phyloP scores from a whole-genome alignment of 2,888 invertebrate species.

The Nymphalis c-album region DNA sequence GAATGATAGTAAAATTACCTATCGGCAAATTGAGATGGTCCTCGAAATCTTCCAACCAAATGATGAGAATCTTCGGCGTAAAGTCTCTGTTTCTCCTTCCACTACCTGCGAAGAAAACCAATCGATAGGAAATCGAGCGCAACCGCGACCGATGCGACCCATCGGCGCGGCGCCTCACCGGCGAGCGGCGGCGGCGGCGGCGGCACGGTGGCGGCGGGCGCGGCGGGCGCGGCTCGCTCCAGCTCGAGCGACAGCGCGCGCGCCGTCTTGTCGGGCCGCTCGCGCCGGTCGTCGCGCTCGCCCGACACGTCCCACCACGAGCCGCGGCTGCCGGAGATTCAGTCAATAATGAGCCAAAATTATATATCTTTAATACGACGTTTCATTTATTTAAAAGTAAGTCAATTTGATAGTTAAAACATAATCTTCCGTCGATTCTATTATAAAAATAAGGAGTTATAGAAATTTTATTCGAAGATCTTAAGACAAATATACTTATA shows the following conservation, averaged over 20 bases:
- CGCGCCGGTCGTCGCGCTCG: slow-evolving; percentile 52
- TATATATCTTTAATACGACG: too few relatives aligned
- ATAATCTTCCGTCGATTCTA: too few relatives aligned
- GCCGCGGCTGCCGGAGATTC: slow-evolving; percentile 39
- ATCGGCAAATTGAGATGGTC: slow-evolving; percentile 94
- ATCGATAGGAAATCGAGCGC: neutral
- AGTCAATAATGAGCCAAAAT: neutral
- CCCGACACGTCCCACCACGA: slow-evolving; percentile 74
- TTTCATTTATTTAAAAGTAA: too few relatives aligned
- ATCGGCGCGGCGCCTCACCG: slow-evolving; percentile 27
- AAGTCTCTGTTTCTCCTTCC: slow-evolving; percentile 80
- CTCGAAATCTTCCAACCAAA: slow-evolving; percentile 98
- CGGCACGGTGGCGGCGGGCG: slow-evolving; percentile 39
- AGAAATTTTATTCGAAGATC: too few relatives aligned
- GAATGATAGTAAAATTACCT: slow-evolving; percentile 74
- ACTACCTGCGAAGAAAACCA: slow-evolving; percentile 54
- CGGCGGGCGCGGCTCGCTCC: slow-evolving; percentile 79
- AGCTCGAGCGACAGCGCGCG: slow-evolving; percentile 87
- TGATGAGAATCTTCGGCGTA: slow-evolving; percentile 91
- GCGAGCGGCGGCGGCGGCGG: slow-evolving; percentile 26
- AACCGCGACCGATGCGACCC: too few relatives aligned
- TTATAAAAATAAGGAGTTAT: too few relatives aligned
- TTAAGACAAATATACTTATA: too few relatives aligned
- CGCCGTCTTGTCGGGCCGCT: slow-evolving; percentile 75
- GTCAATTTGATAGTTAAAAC: neutral